Base-by-base conservation (phyloP, 2,888 invertebrate species). In the Thymelicus sylvestris region DNA sequence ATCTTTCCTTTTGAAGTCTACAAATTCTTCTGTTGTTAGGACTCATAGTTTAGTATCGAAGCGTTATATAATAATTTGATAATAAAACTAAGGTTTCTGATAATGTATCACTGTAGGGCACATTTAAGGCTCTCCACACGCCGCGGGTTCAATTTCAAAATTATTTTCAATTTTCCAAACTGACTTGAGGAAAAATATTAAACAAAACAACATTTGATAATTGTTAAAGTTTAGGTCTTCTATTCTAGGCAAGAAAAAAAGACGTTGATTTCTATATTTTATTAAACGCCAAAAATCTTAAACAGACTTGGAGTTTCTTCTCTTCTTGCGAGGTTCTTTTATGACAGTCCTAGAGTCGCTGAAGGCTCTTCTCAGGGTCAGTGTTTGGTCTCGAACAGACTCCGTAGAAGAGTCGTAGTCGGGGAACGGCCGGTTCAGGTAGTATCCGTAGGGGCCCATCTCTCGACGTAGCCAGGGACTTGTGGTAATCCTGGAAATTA, bases 371-470 rank as follows among this genome's bases (percentile, higher is more conserved):
- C 92, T 78, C 5, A 89, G 76, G 13, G 80, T 74, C 19, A 83
- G 70, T 4, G 81, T 78, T 50, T 82, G 84, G 24, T 82, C 81
- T n/a, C 79, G 80, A 0, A 77, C 67, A 0, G 85, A 72, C 6
- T 80, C 78, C 7, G 82, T 77, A n/a, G 81, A 72, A 0, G 86
- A 80, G 19, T 85, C 84, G 2, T 86, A 74, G 1, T 86, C 80
- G 1, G 87, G 77, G 7, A 86, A 81, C 0, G 95, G 95, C 7
- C 95, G 83, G 79, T 93, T 93, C 39, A 95, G 86, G 79, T 95
- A 95, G 81, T 95, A 95, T 3, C 95, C 95, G 73, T 95, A 94
- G n/a, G 94, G 90, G 7, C 95, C 95, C 87, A 95, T 94, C 83
- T 95, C 95, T 24, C 94, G 94, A 13, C 95, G 89, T 61, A 93